A percentile compares a stretch with the other conserved stretches of the same genome.
Evolutionary conservation across 2,888 invertebrate species (phyloP).

Genomic region (Drosophila rubida): DNA sequence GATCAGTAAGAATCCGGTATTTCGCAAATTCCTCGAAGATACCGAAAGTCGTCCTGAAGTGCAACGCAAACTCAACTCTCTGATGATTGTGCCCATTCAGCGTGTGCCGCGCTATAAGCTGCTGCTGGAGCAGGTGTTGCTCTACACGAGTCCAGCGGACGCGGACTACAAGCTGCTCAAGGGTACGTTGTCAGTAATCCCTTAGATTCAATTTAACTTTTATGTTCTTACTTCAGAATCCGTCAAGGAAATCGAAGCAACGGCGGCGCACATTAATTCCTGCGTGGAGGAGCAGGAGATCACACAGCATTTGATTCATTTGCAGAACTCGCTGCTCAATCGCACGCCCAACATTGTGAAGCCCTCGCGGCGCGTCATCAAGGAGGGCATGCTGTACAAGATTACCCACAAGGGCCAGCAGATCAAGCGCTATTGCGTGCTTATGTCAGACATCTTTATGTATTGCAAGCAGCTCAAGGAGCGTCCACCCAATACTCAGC

Average conservation of each 20-base stretch:
- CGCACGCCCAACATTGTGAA: constrained; percentile 88
- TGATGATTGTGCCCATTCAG: constrained; percentile 92
- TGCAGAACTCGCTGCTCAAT: constrained; percentile 88
- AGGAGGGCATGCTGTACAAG: constrained; percentile 88
- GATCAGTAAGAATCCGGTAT: constrained; percentile 86
- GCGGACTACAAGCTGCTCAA: constrained; percentile 86
- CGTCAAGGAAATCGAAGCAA: constrained; percentile 88
- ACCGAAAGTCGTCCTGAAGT: constrained; percentile 90
- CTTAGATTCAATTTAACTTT: not conserved
- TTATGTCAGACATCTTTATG: constrained; percentile 90
- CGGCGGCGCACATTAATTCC: constrained; percentile 90
- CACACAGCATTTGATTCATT: constrained; percentile 88
- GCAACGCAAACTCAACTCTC: constrained; percentile 88
- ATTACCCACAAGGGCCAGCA: constrained; percentile 86
- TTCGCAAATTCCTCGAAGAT: constrained; percentile 87
- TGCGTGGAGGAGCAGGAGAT: constrained; percentile 90
- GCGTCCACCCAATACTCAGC: constrained; percentile 85
- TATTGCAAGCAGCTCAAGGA: constrained; percentile 89
- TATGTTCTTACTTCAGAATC: constrained; percentile 86
- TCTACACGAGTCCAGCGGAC: constrained; percentile 87
- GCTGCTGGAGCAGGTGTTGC: constrained; percentile 89
- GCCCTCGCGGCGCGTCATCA: constrained; percentile 88
- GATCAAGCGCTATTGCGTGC: constrained; percentile 88
- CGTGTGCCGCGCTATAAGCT: constrained; percentile 91
- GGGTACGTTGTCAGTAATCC: constrained; percentile 79